Evolutionary conservation across 2,797 vertebrate genomes (phyloP).

Genomic region (Pseudochirops cupreus): DNA sequence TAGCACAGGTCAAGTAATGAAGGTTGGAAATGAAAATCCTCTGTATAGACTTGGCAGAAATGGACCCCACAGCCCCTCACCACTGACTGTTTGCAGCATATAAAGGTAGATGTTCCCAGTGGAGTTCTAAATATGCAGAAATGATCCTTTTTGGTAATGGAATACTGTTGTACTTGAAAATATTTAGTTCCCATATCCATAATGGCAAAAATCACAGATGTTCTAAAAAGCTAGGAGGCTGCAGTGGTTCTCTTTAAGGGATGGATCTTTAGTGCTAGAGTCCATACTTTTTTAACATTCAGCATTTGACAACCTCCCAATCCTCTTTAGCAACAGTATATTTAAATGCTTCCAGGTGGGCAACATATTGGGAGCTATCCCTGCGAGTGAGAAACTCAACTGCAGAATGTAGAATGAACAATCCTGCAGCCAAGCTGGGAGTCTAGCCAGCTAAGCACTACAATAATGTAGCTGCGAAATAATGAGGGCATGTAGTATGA

Average conservation of each 20-base stretch:
- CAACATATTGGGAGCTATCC: neutral
- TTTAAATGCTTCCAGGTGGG: neutral
- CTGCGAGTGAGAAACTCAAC: neutral
- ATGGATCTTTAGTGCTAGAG: neutral
- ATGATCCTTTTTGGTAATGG: neutral
- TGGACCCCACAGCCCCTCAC: neutral
- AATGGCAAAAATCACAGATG: conserved; percentile 4
- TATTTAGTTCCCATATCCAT: conserved; percentile 4
- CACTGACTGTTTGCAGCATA: neutral
- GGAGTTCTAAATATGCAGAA: neutral
- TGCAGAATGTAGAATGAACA: conserved; percentile 33
- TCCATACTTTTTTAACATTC: neutral
- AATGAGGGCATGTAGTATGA: neutral
- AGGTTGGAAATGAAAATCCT: neutral
- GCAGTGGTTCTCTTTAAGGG: neutral
- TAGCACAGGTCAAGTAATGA: neutral
- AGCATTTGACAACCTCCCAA: neutral
- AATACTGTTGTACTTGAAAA: neutral
- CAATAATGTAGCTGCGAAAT: neutral
- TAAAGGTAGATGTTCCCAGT: neutral
- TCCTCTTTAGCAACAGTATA: neutral
- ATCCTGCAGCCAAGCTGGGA: neutral
- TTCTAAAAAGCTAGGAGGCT: neutral
- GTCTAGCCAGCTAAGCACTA: neutral
- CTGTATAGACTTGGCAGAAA: neutral